Conservation (phyloP, 2,797 vertebrate species). For the Lagodon rhomboides region DNA sequence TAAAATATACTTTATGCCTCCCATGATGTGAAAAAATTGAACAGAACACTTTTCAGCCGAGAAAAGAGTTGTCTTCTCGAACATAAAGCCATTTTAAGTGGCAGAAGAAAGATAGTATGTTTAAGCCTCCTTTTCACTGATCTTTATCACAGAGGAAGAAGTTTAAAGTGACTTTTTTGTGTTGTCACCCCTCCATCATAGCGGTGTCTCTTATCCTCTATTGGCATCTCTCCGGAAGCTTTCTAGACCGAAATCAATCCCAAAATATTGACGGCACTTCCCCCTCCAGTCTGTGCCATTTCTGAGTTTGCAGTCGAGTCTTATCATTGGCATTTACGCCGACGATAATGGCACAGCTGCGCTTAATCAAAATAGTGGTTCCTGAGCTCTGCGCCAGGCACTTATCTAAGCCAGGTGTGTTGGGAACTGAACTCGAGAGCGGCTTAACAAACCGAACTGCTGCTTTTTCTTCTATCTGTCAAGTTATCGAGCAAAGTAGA, state of each 20-base stretch:
- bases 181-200: not conserved
- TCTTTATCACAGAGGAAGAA: not conserved
- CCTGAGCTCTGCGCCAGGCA: constrained; percentile 16
- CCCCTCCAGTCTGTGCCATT: constrained; percentile 5
- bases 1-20: not conserved
- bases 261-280: constrained; percentile 11
- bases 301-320: constrained; percentile 23
- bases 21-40: not conserved
- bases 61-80: not conserved
- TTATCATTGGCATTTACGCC: not conserved
- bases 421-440: constrained; percentile 55
- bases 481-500: constrained; percentile 66
- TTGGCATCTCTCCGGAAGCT: not conserved
- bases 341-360: not conserved
- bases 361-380: constrained; percentile 25
- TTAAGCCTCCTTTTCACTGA: not conserved
- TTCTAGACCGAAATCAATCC: constrained; percentile 3
- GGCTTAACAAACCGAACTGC: constrained; percentile 55
- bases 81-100: not conserved
- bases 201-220: not conserved
- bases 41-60: not conserved
- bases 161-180: not conserved
- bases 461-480: constrained; percentile 62
- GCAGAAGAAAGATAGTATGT: not conserved
- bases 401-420: constrained; percentile 43